Conservation (phyloP, 2,888 invertebrate species). For the Drosophila kambysellisi region DNA sequence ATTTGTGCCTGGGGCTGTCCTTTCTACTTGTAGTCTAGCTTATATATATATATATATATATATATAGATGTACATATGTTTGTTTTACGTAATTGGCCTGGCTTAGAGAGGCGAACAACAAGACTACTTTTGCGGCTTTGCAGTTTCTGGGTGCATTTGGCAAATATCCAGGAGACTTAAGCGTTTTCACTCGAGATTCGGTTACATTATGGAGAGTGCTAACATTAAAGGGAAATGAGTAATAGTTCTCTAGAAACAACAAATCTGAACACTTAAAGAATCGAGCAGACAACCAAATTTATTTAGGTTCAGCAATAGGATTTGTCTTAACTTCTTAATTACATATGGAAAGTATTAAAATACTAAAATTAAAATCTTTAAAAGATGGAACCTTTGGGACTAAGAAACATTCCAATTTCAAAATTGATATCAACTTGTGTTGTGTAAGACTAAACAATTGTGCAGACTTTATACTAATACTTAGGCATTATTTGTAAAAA, state of each 20-base stretch:
- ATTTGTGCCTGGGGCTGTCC: slow-evolving; percentile 8
- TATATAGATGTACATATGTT: neutral
- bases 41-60: neutral
- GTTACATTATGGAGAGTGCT: slow-evolving; percentile 1
- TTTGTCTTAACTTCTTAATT: neutral
- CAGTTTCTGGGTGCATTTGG: slow-evolving; percentile 19
- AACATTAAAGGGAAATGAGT: slow-evolving; percentile 3
- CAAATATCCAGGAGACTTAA: slow-evolving; percentile 32
- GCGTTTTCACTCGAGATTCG: neutral
- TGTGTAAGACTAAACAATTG: neutral
- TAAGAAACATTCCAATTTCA: no score
- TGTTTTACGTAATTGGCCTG: slow-evolving; percentile 1
- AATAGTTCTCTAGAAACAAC: neutral
- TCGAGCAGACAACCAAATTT: neutral
- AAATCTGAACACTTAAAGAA: neutral
- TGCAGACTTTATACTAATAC: neutral
- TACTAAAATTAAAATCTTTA: no score
- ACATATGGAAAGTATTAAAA: neutral
- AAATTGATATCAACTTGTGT: no score
- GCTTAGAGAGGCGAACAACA: neutral
- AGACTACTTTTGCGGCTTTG: slow-evolving; percentile 18
- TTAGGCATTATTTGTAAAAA: no score
- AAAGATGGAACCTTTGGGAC: no score
- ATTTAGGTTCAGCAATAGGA: neutral
- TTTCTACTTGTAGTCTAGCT: neutral